Conservation (phyloP, 2,888 invertebrate genomes). For the Phorcus lineatus region DNA sequence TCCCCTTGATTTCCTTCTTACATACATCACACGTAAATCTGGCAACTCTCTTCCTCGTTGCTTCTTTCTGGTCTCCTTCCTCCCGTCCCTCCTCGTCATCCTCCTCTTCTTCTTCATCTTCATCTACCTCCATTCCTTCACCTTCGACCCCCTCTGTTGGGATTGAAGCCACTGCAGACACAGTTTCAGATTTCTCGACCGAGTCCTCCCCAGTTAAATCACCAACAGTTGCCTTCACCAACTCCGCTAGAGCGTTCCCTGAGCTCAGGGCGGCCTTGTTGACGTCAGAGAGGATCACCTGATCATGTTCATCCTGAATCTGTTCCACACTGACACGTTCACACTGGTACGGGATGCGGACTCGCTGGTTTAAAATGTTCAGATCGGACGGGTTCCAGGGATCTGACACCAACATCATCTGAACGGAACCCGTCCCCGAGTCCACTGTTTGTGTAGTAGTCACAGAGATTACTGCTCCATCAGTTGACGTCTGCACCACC, state of each 20-base stretch:
- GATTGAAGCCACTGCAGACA: background rate
- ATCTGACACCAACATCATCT: constrained; percentile 1
- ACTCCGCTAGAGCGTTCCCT: background rate
- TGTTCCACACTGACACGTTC: constrained; percentile 4
- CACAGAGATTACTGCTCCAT: background rate
- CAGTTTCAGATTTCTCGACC: background rate
- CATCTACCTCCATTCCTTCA: background rate
- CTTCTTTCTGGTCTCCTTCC: background rate
- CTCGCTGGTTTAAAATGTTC: background rate
- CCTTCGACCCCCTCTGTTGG: background rate
- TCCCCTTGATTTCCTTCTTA: constrained; percentile 29
- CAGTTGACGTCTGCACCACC: background rate
- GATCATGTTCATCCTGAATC: background rate
- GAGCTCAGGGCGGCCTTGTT: background rate
- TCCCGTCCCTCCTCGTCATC: background rate
- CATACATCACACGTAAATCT: constrained; percentile 35
- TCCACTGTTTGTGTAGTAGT: background rate
- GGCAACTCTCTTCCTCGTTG: background rate
- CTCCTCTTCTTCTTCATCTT: background rate
- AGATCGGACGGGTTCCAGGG: constrained; percentile 11
- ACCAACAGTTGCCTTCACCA: constrained; percentile 3
- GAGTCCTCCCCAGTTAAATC: background rate
- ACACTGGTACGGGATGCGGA: background rate
- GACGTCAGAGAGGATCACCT: background rate
- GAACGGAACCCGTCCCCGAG: background rate